Conservation (phyloP, 1,140 invertebrate genomes). For the Lucilia cuprina region DNA sequence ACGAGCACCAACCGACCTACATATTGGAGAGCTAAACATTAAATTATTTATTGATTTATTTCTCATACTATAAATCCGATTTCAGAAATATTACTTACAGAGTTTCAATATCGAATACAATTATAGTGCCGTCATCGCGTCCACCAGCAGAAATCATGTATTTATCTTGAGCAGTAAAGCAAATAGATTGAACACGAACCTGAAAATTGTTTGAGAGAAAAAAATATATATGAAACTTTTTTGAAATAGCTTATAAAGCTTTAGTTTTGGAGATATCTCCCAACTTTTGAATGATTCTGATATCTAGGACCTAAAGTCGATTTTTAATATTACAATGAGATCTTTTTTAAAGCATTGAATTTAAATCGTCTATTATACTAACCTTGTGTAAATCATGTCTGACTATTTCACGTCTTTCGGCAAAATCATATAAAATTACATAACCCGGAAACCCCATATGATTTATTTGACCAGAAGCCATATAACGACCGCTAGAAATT, state of each 20-base stretch:
- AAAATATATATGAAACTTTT: not conserved
- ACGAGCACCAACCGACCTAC: conserved; percentile 70
- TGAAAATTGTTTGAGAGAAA: conserved; percentile 37
- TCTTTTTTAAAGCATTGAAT: not conserved
- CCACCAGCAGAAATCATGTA: conserved; percentile 88
- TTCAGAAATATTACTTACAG: conserved; percentile 55
- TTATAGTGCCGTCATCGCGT: conserved; percentile 83
- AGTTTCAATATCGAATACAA: conserved; percentile 75
- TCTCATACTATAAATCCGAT: not conserved
- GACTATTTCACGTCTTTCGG: conserved; percentile 67
- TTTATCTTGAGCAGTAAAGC: conserved; percentile 80
- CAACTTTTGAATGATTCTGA: not conserved
- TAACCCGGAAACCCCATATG: conserved; percentile 89
- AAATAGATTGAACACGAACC: conserved; percentile 80
- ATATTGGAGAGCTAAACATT: conserved; percentile 65
- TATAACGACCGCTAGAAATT: conserved; percentile 72
- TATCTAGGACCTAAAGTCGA: too few species aligned
- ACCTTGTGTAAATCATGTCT: conserved; percentile 85
- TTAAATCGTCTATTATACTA: not conserved
- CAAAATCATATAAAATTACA: conserved; percentile 88
- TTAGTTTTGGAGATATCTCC: not conserved
- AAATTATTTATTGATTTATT: not conserved
- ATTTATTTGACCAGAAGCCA: conserved; percentile 89
- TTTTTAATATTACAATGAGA: not conserved
- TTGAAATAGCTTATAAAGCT: not conserved